phyloP scores from a whole-genome alignment of 2,797 vertebrate species.

The Apogon talboti region DNA sequence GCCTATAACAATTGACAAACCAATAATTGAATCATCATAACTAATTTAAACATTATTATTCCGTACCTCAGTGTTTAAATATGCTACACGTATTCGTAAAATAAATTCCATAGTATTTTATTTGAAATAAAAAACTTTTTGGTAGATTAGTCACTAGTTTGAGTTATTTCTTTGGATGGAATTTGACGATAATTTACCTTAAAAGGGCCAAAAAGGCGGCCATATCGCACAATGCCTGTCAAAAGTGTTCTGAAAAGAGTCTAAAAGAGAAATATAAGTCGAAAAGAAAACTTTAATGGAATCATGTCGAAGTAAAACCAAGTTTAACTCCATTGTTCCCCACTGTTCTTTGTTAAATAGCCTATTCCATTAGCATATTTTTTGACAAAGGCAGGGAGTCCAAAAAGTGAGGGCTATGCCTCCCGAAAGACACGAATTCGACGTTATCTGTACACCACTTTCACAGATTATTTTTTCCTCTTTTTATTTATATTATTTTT shows the following conservation, averaged over 20 bases:
- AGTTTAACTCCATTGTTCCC: constrained; percentile 90
- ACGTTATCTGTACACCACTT: constrained; percentile 23
- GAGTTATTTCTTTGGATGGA: background rate
- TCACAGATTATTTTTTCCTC: background rate
- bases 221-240: rapidly evolving
- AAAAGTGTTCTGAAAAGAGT: background rate
- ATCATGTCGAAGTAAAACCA: constrained; percentile 45
- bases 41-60: constrained; percentile 4
- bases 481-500: background rate
- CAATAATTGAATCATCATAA: constrained; percentile 25
- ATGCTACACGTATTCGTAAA: background rate
- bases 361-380: constrained; percentile 93
- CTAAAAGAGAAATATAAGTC: background rate
- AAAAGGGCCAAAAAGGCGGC: constrained; percentile 5
- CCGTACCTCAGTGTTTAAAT: background rate
- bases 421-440: constrained; percentile 27
- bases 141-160: background rate
- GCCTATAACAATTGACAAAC: constrained; percentile 23
- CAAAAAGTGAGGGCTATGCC: constrained; percentile 58
- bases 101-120: background rate
- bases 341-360: constrained; percentile 91
- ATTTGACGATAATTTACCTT: background rate
- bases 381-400: constrained; percentile 86
- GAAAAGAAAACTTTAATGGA: background rate
- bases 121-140: background rate